Base-by-base conservation (phyloP, 2,888 invertebrate genomes). In the Linyphia triangularis region DNA sequence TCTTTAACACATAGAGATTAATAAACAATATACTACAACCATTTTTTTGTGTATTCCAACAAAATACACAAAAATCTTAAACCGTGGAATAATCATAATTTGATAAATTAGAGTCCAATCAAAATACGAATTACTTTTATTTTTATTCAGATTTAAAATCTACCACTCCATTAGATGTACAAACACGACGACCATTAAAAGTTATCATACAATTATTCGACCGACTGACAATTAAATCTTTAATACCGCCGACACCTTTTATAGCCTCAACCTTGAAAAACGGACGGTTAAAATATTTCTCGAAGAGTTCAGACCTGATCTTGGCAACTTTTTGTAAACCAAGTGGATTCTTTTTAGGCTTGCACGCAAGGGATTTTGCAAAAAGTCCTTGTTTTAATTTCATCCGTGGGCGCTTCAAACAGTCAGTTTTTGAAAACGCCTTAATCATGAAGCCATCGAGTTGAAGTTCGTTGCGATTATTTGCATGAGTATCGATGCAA, bases 331-430 rank as follows among this genome's bases (percentile, higher is more conserved):
- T 85, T 22, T 57, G 33, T n/a, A 43, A 19, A 19, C 30, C 33
- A 61, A 4, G 0, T 9, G 10, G 13, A 67, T 77, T 59, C 28
- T 59, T 69, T 57, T 69, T 77, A 0, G 85, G 77, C 59, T 85
- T 85, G 28, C 40, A 65, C n/a, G 69, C 37, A 1, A 85, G 16
- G 28, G 85, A 19, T 67, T 61, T 77, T 22, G 85, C 51, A 73
- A 85, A 77, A 1, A 85, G 26, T 13, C 61, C 77, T 24, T 57
- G 75, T 13, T 63, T 65, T 19, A 26, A 22, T 19, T 43, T 79
- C 22, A 65, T 37, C 10, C 26, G 37, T 1, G 65, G 19, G 10
- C 33, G n/a, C n/a, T 65, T 51, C 26, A 22, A 24, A 0, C 24
- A 5, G 22, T 30, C 13, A 16, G 7, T 5, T n/a, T 65, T 16